Evolutionary conservation across 2,113 vertebrate genomes (phyloP), one percentile per base, ranked within the genome.

Genomic region (Toxotes jaculatrix): DNA sequence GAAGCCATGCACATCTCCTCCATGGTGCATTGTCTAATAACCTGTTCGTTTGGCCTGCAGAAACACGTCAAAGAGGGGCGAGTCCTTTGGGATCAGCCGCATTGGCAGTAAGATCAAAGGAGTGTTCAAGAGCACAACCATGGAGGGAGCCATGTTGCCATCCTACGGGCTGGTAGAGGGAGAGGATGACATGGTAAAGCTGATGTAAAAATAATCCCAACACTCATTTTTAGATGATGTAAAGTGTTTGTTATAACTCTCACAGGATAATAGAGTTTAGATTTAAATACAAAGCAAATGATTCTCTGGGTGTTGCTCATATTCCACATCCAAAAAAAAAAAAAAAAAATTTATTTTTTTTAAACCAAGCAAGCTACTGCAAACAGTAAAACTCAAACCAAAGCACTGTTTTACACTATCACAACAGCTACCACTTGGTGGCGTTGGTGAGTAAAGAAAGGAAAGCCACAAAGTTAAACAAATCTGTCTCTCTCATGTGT

Each of bases 41-140:
- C 23, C 40, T 23, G 68, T 47, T 57, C 62, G 32, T 90, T 63
- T 71, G 82, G 61, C 72, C 85, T 80, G 82, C 90, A 99, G 98
- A 95, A 97, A 91, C 90, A 96, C 96, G 9, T 97, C 97, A 55
- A 99, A 97, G 91, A 96, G 97, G 92, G 97, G 97, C 84, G 98
- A 99, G 89, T 96, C 97, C 1, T 99, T 98, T 87, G 98, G 97
- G 80, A 99, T 99, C 92, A 96, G 97, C 91, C 97, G 94, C 93
- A 98, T 99, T 85, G 97, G 98, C 85, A 99, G 96, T 87, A 99
- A 98, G 94, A 97, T 99, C 84, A 99, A 99, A 94, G 97, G 97
- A 31, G 98, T 99, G 8, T 99, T 99, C 92, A 99, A 98, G 93
- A 99, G 97, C 85, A 98, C 97, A 34, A 97, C 98, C 4, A 97